A percentile compares a stretch with the other conserved stretches of the same genome.
Conservation (phyloP, 2,888 invertebrate species). For the Eubasilissa splendida region DNA sequence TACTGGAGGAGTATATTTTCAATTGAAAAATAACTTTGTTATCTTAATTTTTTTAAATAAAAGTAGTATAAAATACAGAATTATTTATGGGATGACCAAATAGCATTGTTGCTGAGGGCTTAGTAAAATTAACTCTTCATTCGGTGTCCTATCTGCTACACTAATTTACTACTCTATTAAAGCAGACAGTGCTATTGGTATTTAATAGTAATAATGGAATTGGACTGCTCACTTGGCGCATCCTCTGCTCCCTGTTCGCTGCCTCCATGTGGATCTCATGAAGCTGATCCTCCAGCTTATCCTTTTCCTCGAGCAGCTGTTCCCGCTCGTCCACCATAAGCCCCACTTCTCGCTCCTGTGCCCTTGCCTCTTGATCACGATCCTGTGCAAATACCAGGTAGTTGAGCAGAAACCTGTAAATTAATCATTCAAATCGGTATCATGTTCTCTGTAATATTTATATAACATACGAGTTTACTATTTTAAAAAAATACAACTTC, state of each 20-base stretch:
- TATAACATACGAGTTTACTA: too few species aligned
- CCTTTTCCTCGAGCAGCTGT: conserved; percentile 19
- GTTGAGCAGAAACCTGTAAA: conserved; percentile 40
- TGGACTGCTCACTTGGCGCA: conserved; percentile 19
- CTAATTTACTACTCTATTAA: neutral
- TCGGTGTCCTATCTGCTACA: neutral
- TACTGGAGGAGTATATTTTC: too few species aligned
- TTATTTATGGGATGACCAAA: neutral
- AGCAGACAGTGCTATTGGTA: neutral
- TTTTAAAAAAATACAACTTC: too few species aligned
- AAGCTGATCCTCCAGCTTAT: conserved; percentile 37
- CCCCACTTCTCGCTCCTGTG: conserved; percentile 28
- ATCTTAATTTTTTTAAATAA: neutral
- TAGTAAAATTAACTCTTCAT: neutral
- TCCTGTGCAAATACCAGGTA: conserved; percentile 27
- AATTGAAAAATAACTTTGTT: too few species aligned
- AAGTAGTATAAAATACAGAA: neutral
- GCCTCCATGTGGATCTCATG: conserved; percentile 24
- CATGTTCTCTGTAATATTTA: too few species aligned
- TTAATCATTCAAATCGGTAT: too few species aligned
- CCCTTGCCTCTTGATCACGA: conserved; percentile 13
- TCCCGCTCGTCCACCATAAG: conserved; percentile 18
- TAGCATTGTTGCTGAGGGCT: too few species aligned
- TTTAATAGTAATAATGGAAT: neutral
- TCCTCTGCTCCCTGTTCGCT: conserved; percentile 42